Evolutionary conservation across 2,113 vertebrate species (phyloP), one percentile per base, ranked within the genome.

Genomic region (Mustelus asterias): DNA sequence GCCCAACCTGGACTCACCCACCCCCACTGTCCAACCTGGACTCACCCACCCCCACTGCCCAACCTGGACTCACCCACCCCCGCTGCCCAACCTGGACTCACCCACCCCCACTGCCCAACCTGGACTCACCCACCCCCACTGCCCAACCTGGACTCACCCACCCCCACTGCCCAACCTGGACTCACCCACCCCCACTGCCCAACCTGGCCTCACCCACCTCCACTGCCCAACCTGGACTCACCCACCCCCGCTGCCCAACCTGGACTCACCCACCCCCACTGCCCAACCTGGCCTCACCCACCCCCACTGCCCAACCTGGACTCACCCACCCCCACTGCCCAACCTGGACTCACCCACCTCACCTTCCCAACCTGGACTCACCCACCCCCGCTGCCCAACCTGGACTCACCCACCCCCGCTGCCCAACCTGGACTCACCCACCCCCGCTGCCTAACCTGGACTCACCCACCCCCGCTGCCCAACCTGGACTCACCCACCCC

Each of bases 241-340:
- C 13, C 11, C n/a, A 1, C 78, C 3, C 13, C 0, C n/a, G 11
- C 29, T n/a, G 0, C 3, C 33, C 44, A n/a, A n/a, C n/a, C n/a
- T n/a, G n/a, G n/a, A n/a, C n/a, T n/a, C n/a, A n/a, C n/a, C n/a
- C n/a, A n/a, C n/a, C n/a, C n/a, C n/a, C n/a, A n/a, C n/a, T n/a
- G n/a, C 48, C 48, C 48, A 54, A 48, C 0, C 48, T 54, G 4
- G 1, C 2, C 48, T 54, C 48, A 54, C 1, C 48, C 48, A 5
- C 9, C 0, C 98, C 96, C 99, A 97, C 96, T 99, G 99, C 0
- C 14, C 11, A 63, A 14, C 63, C 48, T 54, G 48, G 48, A 54
- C 48, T 54, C 48, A 3, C 13, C 11, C n/a, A 1, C 78, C 3
- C 13, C 0, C n/a, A n/a, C 29, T n/a, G 0, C 3, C 33, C 44